Evolutionary conservation across 2,797 vertebrate species (phyloP).

Genomic region (Labroides dimidiatus): DNA sequence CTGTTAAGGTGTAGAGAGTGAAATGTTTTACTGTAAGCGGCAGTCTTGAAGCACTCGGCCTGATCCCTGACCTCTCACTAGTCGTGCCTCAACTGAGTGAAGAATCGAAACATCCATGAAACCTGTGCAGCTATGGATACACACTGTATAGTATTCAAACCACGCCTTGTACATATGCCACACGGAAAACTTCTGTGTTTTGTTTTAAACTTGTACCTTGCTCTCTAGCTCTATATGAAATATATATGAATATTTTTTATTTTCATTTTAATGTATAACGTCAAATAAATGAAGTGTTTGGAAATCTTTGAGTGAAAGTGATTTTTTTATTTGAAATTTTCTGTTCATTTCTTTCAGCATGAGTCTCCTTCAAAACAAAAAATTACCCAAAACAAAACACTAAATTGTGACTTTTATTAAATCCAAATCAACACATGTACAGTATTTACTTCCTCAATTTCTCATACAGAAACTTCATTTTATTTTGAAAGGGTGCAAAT

Average conservation of each 20-base stretch:
- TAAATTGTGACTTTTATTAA: no score
- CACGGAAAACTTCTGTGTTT: conserved; percentile 78
- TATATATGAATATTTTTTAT: conserved; percentile 85
- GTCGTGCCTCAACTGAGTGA: conserved; percentile 76
- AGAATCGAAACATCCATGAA: conserved; percentile 76
- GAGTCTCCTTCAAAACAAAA: no score
- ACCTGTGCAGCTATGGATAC: conserved; percentile 82
- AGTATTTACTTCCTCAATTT: no score
- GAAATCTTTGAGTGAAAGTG: conserved; percentile 36
- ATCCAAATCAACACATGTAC: no score
- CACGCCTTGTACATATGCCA: conserved; percentile 82
- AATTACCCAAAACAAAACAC: no score
- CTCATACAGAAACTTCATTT: no score
- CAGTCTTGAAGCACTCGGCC: conserved; percentile 77
- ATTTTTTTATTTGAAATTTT: no score
- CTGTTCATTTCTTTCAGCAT: no score
- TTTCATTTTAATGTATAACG: conserved; percentile 84
- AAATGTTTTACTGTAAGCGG: conserved; percentile 73
- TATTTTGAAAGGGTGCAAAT: no score
- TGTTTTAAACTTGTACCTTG: conserved; percentile 84
- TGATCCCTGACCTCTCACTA: conserved; percentile 69
- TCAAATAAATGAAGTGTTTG: conserved; percentile 86
- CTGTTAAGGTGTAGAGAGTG: conserved; percentile 68
- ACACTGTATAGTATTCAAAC: conserved; percentile 86
- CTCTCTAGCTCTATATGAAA: conserved; percentile 82